Base-by-base conservation (phyloP, 2,797 vertebrate genomes). In the Hydrocynus forskahlii region DNA sequence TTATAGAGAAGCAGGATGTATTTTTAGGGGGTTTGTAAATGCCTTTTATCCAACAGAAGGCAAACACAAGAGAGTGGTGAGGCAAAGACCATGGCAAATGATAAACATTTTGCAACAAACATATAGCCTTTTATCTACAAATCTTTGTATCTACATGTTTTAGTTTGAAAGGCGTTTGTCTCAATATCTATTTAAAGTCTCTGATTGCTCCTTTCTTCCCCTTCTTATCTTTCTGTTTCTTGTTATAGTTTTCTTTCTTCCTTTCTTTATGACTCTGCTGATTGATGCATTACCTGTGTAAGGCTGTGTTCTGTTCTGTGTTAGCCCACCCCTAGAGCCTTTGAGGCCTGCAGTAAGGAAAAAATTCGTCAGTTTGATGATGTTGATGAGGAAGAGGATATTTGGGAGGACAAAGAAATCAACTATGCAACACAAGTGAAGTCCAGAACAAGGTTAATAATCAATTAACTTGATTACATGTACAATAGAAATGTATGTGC, bases 321-420 rank as follows among this genome's bases (percentile, higher is more conserved):
- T 76, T 59, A 99, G 97, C 95, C 96, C 85, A 97, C 96, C 0
- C 92, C 94, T 0, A 95, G 96, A 81, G 93, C 96, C n/a, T 99
- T 99, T 55, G 97, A 98, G 88, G 95, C 96, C 79, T 97, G 97
- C 90, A 97, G 95, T 90, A 95, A 96, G 14, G 97, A 97, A 87
- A 93, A 94, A 66, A 96, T 97, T 89, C 95, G 96, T 52, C 96
- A 97, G 62, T 99, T 98, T 17, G 97, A 98, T 0, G 97, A 99
- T 10, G 94, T 93, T 0, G 97, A 96, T 17, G 96, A 97, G 52
- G 97, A 99, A 0, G 97, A 99, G 43, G 97, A 99, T 80, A 97
- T 99, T 79, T 99, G 97, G 97, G 97, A 99, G 72, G 97, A 97
- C 48, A 96, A 96, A 85, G 96, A 97, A 89, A 95, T 95, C 40